phyloP scores from a whole-genome alignment of 2,797 vertebrate genomes.

The Scomberomorus guttatus region DNA sequence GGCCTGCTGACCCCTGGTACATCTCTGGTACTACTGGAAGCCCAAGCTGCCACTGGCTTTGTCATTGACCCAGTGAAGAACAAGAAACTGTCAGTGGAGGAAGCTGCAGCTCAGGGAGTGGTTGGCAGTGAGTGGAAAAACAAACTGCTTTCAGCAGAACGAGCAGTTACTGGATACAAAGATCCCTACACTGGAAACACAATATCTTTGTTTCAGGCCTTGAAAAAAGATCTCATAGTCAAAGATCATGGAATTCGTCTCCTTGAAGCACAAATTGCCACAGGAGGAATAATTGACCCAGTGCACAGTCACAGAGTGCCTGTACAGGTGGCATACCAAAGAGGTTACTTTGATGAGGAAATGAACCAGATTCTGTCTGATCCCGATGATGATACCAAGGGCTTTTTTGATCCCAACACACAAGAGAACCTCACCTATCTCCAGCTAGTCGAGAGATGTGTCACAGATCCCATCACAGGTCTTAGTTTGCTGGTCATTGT shows the following conservation, averaged over 20 bases:
- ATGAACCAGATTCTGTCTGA: conserved; percentile 61
- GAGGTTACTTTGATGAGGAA: conserved; percentile 86
- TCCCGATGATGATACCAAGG: conserved; percentile 81
- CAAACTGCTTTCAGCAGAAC: conserved; percentile 71
- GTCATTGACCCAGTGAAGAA: no score
- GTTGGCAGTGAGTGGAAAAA: no score
- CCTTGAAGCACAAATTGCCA: conserved; percentile 88
- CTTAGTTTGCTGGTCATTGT: conserved; percentile 26
- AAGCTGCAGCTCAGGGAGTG: no score
- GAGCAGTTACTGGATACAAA: conserved; percentile 84
- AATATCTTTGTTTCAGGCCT: no score
- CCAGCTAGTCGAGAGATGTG: no score
- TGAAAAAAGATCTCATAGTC: conserved; percentile 62
- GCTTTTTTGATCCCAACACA: conserved; percentile 91
- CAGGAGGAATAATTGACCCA: conserved; percentile 81
- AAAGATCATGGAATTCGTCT: conserved; percentile 85
- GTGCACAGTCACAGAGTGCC: no score
- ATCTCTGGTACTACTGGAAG: no score
- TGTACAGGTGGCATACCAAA: conserved; percentile 86
- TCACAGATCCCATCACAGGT: no score
- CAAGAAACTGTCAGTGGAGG: no score
- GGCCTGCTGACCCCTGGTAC: no score
- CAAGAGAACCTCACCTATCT: no score
- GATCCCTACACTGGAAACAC: conserved; percentile 61
- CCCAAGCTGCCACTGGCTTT: no score